Evolutionary conservation across 2,888 invertebrate genomes (phyloP).

Genomic region (Girardia tigrina): DNA sequence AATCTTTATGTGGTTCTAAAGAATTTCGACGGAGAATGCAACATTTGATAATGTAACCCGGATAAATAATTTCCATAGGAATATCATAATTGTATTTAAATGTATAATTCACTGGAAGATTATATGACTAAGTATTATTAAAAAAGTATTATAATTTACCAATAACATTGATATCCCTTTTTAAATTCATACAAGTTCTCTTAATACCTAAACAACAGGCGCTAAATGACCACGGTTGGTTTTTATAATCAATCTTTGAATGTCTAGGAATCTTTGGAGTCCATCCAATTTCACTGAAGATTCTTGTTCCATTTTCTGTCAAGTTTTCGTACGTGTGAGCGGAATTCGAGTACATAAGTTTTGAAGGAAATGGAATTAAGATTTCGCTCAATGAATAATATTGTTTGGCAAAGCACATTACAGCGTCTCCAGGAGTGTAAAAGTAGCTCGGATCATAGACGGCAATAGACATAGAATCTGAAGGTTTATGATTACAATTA

Average conservation of each 20-base stretch:
- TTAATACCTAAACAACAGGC: neutral
- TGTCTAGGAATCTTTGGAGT: neutral
- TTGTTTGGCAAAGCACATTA: neutral
- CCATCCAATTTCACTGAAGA: neutral
- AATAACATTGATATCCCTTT: neutral
- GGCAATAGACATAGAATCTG: too few species aligned
- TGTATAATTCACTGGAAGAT: neutral
- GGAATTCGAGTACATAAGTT: neutral
- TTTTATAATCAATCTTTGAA: neutral
- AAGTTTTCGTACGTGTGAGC: neutral
- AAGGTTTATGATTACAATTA: too few species aligned
- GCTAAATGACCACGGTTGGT: neutral
- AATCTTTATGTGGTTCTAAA: neutral
- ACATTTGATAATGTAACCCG: neutral
- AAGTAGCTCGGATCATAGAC: too few species aligned
- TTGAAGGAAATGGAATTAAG: neutral
- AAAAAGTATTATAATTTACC: neutral
- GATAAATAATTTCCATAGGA: conserved; percentile 1
- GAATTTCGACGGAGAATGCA: neutral
- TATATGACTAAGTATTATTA: neutral
- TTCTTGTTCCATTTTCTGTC: neutral
- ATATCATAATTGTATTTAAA: conserved; percentile 9
- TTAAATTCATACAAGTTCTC: neutral
- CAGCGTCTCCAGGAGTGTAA: neutral
- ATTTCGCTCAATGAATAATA: neutral